Evolutionary conservation across 2,113 vertebrate species (phyloP), one percentile per base, ranked within the genome.

Genomic region (Perca fluviatilis): DNA sequence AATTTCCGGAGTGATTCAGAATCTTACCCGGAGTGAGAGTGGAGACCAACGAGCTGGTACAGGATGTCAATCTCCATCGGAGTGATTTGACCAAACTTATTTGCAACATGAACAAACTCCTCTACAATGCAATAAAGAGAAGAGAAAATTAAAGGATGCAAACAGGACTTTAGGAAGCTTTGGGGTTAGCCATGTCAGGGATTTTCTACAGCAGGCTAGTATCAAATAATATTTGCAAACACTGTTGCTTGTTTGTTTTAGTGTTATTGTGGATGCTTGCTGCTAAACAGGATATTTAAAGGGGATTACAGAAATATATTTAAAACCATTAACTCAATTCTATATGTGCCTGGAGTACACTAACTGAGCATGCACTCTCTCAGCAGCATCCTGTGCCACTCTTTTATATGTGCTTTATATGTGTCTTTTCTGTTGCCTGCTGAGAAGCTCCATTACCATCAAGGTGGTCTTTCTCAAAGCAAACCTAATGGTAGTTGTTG

Each of bases 61-160:
- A 99, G 94, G 89, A 98, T 99, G 95, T 98, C 97, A 72, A 98
- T 96, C 95, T 99, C 98, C 94, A 98, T 87, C 0, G 97, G 98
- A 62, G 97, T 98, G 83, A 98, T 95, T 93, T 98, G 97, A 88
- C 97, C 97, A 95, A 97, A 98, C 92, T 93, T 96, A 91, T 97
- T 98, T 76, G 97, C 97, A 85, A 88, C 95, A 54, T 96, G 96
- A 76, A 95, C 91, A 95, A 99, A 99, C 91, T 99, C 97, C 96
- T 98, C 97, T 99, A 90, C 25, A 72, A 79, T 43, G 60, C 16
- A 65, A 71, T 23, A 77, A 57, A 85, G 49, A 88, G 2, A 79
- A 63, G 40, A 83, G 14, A 50, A 33, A 36, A 78, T 69, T 0
- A 62, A 33, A 30, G 71, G 36, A 80, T 23, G 54, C 57, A 63